Conservation (phyloP, 1,140 invertebrate species). For the Penaeus japonicus region DNA sequence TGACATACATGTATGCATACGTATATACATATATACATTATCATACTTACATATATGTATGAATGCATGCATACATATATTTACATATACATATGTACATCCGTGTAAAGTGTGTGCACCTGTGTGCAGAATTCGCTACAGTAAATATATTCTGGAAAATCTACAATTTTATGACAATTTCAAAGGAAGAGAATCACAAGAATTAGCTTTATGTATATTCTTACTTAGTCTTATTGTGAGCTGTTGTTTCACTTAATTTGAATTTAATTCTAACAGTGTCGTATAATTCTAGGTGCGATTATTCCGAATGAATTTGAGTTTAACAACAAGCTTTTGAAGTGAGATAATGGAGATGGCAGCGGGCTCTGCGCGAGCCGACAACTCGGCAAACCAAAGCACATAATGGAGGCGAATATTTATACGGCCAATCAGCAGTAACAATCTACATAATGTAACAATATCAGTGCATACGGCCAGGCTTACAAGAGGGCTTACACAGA, state of each 20-base stretch:
- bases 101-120: neutral
- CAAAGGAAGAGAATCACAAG: too few species aligned
- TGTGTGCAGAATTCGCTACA: neutral
- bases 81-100: neutral
- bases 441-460: slow-evolving; percentile 11
- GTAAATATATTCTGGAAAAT: neutral
- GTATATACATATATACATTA: neutral
- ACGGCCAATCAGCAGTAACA: neutral
- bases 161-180: neutral
- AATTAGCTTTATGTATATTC: too few species aligned
- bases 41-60: neutral
- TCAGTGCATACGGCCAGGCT: neutral
- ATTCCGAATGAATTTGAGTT: too few species aligned
- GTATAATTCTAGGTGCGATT: too few species aligned
- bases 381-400: neutral
- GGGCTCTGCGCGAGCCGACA: too few species aligned
- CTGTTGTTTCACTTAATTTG: too few species aligned
- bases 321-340: too few species aligned
- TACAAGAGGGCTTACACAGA: neutral
- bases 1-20: neutral
- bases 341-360: too few species aligned
- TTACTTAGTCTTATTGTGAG: too few species aligned
- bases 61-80: neutral
- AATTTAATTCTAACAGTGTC: too few species aligned
- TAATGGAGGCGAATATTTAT: neutral